A percentile compares a stretch with the other conserved stretches of the same genome.
These are phyloP conservation scores for Eupeodes corollae DNA, from an alignment of 1,140 invertebrate genomes.

Conservation along the genomic window DNA sequence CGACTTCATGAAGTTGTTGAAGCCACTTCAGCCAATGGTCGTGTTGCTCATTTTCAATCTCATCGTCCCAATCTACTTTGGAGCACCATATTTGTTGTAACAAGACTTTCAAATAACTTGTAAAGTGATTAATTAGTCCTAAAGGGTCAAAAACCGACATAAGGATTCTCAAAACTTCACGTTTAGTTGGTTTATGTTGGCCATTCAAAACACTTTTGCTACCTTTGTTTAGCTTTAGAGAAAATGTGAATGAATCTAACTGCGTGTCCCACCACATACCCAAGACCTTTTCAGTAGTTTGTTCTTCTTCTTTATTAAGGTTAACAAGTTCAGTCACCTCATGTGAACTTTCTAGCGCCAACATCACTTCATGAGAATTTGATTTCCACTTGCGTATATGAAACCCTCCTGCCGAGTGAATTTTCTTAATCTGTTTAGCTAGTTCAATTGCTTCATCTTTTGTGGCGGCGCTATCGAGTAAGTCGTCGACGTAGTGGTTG, in stretches of 20 bases:
- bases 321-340: too few species aligned
- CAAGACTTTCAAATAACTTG: constrained; percentile 30
- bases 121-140: constrained; percentile 29
- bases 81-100: constrained; percentile 32
- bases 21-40: constrained; percentile 13
- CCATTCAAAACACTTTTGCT: too few species aligned
- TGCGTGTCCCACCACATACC: too few species aligned
- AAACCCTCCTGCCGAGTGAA: neutral
- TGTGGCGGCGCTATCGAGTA: constrained; percentile 19
- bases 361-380: neutral
- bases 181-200: too few species aligned
- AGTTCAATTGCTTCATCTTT: constrained; percentile 12
- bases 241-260: too few species aligned
- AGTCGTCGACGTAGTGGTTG: constrained; percentile 33
- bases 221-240: too few species aligned
- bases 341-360: too few species aligned
- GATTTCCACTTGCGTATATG: constrained; percentile 4
- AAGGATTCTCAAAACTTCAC: too few species aligned
- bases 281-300: too few species aligned
- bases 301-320: too few species aligned
- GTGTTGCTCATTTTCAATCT: constrained; percentile 6
- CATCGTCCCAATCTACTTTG: constrained; percentile 30
- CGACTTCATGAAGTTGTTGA: too few species aligned
- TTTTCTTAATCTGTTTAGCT: constrained; percentile 6
- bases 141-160: constrained; percentile 34